Conservation (phyloP, 2,113 vertebrate genomes). For the Rallus limicola region DNA sequence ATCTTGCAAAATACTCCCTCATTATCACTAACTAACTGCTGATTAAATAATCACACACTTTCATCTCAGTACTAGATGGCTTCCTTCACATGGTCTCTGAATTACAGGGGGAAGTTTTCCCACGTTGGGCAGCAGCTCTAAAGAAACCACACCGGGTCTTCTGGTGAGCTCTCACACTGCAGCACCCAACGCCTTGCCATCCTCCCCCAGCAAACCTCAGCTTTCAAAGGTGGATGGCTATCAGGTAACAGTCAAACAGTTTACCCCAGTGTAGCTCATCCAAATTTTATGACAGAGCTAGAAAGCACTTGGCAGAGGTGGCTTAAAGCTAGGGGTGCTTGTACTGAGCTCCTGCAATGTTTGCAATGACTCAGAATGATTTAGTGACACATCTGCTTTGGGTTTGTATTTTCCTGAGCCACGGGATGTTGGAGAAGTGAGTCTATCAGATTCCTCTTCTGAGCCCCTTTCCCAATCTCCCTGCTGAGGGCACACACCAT, state of each 20-base stretch:
- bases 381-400: not conserved
- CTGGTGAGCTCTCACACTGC: not conserved
- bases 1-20: slow-evolving; percentile 16
- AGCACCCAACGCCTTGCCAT: not conserved
- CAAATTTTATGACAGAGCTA: not conserved
- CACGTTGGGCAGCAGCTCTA: not conserved
- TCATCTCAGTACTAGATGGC: not conserved
- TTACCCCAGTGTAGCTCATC: not conserved
- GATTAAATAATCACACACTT: slow-evolving; percentile 39
- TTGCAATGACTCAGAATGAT: not conserved
- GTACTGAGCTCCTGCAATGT: not conserved
- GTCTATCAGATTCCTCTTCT: not conserved
- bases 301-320: not conserved
- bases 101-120: not conserved
- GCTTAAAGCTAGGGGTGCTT: not conserved
- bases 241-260: not conserved
- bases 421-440: rapidly evolving
- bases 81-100: not conserved
- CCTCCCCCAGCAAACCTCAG: not conserved
- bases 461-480: not conserved
- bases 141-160: not conserved
- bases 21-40: not conserved
- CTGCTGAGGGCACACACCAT: not conserved
- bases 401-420: not conserved
- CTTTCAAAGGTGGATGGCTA: not conserved